phyloP scores from a whole-genome alignment of 2,113 vertebrate species.

The Odontesthes bonariensis region DNA sequence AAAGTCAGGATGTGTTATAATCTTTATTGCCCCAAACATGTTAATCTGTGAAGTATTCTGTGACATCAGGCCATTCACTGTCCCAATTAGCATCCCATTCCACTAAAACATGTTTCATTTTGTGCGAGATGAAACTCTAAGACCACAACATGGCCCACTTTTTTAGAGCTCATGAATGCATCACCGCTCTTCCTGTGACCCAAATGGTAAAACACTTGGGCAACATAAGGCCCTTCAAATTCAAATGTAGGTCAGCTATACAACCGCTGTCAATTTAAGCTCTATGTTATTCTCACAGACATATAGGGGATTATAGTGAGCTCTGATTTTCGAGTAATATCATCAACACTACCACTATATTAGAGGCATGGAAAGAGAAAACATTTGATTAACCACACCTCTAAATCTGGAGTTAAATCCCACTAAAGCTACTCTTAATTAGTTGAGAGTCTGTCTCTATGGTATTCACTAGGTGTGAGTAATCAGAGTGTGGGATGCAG shows the following conservation, averaged over 20 bases:
- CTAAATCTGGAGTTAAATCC: conserved; percentile 3
- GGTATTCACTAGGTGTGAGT: conserved; percentile 29
- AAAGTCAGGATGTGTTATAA: not conserved
- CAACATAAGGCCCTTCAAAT: conserved; percentile 22
- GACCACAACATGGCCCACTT: conserved; percentile 40
- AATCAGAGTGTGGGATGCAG: not conserved
- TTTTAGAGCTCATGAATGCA: conserved; percentile 9
- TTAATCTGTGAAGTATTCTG: not conserved
- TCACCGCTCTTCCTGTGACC: conserved; percentile 31
- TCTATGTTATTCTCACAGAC: not conserved
- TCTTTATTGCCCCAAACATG: not conserved
- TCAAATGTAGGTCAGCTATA: conserved; percentile 57
- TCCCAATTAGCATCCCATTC: not conserved
- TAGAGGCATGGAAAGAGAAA: conserved; percentile 6
- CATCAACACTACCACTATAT: not conserved
- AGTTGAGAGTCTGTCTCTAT: conserved; percentile 34
- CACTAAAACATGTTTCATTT: not conserved
- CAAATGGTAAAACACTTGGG: conserved; percentile 31
- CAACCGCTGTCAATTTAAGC: not conserved
- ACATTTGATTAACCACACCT: conserved; percentile 1
- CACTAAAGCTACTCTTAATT: conserved; percentile 19
- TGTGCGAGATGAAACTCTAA: not conserved
- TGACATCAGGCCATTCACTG: not conserved
- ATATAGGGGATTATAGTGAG: not conserved
- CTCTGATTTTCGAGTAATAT: not conserved